Evolutionary conservation across 2,888 invertebrate genomes (phyloP), one percentile per base, ranked within the genome.

Genomic region (Rambutsinella grinnellia): DNA sequence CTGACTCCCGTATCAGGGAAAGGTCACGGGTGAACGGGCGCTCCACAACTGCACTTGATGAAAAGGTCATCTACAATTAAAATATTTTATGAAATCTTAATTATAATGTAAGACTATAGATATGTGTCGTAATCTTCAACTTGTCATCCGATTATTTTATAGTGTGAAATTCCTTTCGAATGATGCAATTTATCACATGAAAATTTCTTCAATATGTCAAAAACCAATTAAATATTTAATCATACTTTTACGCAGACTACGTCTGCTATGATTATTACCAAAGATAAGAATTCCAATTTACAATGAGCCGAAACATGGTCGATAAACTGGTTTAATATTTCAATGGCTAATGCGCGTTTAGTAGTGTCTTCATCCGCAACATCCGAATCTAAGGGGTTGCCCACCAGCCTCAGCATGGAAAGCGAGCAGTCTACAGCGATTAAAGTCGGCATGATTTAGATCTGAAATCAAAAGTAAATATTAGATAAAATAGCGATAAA

Each of bases 11-110:
- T 78, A 97, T 92, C 36, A 89, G 88, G 78, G 93, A 94, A 87
- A 93, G 94, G 84, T 97, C 97, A 71, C 97, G 89, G 0, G 97
- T 97, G 85, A 97, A 98, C 19, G 93, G 91, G 47, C 93, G 93
- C 36, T 93, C 90, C 65, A 94, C 90, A 88, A 89, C 88, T 79
- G 88, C 88, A 1, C 87, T 81, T 0, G 88, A 88, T 1, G 89
- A 89, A 83, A 89, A 89, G 78, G 88, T 86, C 68, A 89, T 86
- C 89, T 89, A 82, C 13, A 84, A 84, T 49, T 71, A 67, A 66
- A 61, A 67, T n/a, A n/a, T n/a, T n/a, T n/a, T n/a, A n/a, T 23
- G 15, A 15, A 19, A 61, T 28, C 23, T 23, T 13, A 27, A 58
- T 15, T 28, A 47, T 51, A 17, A 54, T 0, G 6, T 5, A 17